Base-by-base conservation (phyloP, 2,888 invertebrate species). In the Euspilapteryx auroguttella region DNA sequence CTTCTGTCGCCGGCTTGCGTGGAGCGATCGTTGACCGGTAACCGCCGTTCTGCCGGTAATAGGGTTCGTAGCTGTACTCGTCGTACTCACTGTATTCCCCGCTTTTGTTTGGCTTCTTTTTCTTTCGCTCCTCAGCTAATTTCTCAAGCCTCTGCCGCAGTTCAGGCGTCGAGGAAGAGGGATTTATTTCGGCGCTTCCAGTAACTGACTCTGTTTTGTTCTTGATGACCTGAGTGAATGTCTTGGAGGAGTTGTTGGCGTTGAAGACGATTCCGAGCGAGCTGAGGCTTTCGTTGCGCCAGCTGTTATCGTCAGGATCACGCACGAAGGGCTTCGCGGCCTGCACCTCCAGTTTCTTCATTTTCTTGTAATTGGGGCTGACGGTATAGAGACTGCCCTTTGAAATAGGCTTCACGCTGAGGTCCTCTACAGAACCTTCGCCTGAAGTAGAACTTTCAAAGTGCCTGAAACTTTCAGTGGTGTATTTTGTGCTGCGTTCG, bases 271-370 rank as follows among this genome's bases (percentile, higher is more conserved):
- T 73, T 14, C 75, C 75, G 21, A 69, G 33, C 3, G 66, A 69
- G 36, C 63, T 73, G 24, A 75, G 56, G 34, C 75, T 73, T 45
- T 73, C 69, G 34, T 73, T 75, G 43, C 75, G 55, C 75, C 75
- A 75, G 34, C 68, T 71, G 32, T 71, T 71, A 33, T 75, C 75
- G 30, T 75, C 73, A 1, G 73, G 75, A 30, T 75, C 55, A 39
- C 71, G 44, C 11, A 63, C 39, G 30, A 61, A 59, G 3, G 45
- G 49, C 34, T 66, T 71, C 2, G 55, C 45, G 4, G 63, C 55
- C 36, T 58, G 58, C 1, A 71, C 53, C 26, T 71, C 71, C 21
- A 73, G 49, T 42, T 65, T 71, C 31, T 71, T 73, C 40, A 65
- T 51, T 4, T 63, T 62, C 32, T 59, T 73, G 34, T 75, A 75